Percentiles rank a stretch among this genome's conserved stretches.
phyloP scores from a whole-genome alignment of 2,797 vertebrate species.

The Alectoris magna region DNA sequence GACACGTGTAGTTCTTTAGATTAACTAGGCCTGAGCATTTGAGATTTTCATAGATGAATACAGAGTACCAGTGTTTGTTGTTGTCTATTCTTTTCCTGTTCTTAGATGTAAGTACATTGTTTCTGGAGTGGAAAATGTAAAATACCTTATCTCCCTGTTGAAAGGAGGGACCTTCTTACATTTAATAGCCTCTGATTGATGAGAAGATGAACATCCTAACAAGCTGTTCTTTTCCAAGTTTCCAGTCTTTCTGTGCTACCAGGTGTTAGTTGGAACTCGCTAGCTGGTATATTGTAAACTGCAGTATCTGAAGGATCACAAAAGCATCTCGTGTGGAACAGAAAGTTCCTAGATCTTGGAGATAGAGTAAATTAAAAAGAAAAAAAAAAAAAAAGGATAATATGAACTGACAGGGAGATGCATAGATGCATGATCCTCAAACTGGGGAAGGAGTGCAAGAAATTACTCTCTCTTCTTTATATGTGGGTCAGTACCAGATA shows the following conservation, averaged over 20 bases:
- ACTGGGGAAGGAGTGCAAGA: neutral
- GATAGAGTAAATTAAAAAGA: neutral
- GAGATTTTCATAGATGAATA: conserved; percentile 7
- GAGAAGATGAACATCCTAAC: neutral
- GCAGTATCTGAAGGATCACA: neutral
- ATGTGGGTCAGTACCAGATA: neutral
- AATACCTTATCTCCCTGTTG: neutral
- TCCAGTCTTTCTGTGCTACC: neutral
- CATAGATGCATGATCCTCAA: neutral
- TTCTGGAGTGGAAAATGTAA: neutral
- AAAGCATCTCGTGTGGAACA: neutral
- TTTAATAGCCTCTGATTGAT: neutral
- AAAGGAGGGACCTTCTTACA: neutral
- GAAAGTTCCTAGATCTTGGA: neutral
- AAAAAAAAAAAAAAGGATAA: too few relatives aligned
- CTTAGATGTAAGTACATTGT: neutral
- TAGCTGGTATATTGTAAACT: neutral
- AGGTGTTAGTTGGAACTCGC: neutral
- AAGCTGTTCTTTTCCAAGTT: neutral
- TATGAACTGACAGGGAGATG: neutral
- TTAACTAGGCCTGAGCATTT: neutral
- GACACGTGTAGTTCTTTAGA: neutral
- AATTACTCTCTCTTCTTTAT: neutral
- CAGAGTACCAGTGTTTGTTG: neutral
- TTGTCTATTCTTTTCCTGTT: neutral